These are phyloP conservation scores for Cebidichthys violaceus DNA, from an alignment of 2,113 vertebrate genomes.

Conservation along the genomic window DNA sequence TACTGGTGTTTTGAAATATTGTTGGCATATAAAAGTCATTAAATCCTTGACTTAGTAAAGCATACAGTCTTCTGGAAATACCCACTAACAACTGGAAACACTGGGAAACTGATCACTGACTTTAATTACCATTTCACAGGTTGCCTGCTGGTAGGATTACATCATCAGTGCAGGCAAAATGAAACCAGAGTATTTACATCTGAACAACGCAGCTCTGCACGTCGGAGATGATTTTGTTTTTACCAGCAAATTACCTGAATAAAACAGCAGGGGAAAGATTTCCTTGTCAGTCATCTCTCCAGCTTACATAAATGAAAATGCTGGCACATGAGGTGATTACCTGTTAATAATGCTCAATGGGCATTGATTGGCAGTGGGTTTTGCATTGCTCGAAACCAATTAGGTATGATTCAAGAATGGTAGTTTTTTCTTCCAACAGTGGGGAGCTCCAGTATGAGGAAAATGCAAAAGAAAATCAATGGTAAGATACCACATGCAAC, in stretches of 20 bases:
- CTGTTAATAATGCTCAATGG: conserved; percentile 61
- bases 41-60: not conserved
- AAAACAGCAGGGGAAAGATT: conserved; percentile 29
- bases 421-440: conserved; percentile 19
- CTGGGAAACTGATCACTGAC: not conserved
- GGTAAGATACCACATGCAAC: not conserved
- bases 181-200: not conserved
- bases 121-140: conserved; percentile 38
- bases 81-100: conserved; percentile 3
- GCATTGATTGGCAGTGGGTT: conserved; percentile 34
- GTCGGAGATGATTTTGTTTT: conserved; percentile 30
- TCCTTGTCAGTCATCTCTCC: conserved; percentile 28
- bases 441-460: not conserved
- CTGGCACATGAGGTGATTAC: conserved; percentile 41
- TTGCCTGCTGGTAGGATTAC: not conserved
- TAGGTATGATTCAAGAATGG: conserved; percentile 29
- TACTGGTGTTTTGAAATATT: not conserved
- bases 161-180: conserved; percentile 3
- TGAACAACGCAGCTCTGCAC: not conserved
- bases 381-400: conserved; percentile 37
- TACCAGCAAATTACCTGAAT: conserved; percentile 15
- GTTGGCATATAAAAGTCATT: not conserved
- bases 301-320: conserved; percentile 28
- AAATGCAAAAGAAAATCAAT: not conserved
- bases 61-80: conserved; percentile 13